These are phyloP conservation scores for Phaonia tiefii DNA, from an alignment of 2,888 invertebrate species.

Conservation along the genomic window DNA sequence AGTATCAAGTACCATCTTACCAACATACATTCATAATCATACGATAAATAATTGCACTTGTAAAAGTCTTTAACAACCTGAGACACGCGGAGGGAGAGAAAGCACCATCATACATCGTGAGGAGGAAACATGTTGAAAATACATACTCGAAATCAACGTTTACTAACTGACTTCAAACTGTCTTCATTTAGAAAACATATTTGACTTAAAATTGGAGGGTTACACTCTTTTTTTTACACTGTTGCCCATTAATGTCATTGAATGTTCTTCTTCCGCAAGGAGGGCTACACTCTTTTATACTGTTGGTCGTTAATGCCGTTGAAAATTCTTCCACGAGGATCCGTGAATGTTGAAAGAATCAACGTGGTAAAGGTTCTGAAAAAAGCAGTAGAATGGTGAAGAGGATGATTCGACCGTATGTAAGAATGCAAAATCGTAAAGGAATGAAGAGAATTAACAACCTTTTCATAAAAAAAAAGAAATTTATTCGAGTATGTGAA, in stretches of 20 bases:
- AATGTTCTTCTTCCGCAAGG: too few species aligned
- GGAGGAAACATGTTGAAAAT: background rate
- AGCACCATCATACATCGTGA: slow-evolving; percentile 32
- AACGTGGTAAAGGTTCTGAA: background rate
- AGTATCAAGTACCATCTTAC: slow-evolving; percentile 24
- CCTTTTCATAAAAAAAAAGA: slow-evolving; percentile 44
- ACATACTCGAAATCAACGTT: background rate
- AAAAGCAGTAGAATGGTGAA: background rate
- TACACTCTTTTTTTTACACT: slow-evolving; percentile 1
- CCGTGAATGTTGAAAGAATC: background rate
- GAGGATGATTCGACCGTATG: slow-evolving; percentile 9
- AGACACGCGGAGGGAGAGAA: too few species aligned
- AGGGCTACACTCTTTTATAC: too few species aligned
- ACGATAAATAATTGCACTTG: slow-evolving; percentile 58
- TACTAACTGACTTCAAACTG: slow-evolving; percentile 30
- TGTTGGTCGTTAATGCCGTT: too few species aligned
- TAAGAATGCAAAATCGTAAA: background rate
- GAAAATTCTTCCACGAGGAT: too few species aligned
- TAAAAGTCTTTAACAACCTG: slow-evolving; percentile 42
- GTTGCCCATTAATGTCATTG: background rate
- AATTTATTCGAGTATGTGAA: slow-evolving; percentile 40
- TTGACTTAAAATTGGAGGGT: background rate
- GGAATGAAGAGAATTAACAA: slow-evolving; percentile 27
- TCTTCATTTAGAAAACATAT: slow-evolving; percentile 31
- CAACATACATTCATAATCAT: slow-evolving; percentile 38